Percentiles rank a stretch among this genome's conserved stretches.
These are phyloP conservation scores for Lepisosteus osseus DNA, from an alignment of 2,113 vertebrate species.

Conservation along the genomic window DNA sequence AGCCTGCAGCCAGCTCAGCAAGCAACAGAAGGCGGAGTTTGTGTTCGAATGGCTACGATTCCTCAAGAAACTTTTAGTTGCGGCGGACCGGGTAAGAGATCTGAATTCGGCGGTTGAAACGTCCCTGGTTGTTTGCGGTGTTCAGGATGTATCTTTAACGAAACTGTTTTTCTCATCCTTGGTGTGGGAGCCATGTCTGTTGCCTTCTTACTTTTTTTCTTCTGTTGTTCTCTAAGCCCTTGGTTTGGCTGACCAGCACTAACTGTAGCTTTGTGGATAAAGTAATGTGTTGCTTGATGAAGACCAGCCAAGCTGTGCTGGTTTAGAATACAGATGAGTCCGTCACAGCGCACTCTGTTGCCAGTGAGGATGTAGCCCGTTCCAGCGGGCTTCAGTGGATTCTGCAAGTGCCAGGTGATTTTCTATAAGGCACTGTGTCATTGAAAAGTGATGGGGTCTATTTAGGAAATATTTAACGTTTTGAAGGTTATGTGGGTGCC, in stretches of 20 bases:
- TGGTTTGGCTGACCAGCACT: background rate
- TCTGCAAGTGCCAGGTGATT: too few relatives aligned
- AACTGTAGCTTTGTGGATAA: background rate
- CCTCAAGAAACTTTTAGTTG: conserved; percentile 78
- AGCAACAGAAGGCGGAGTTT: conserved; percentile 78
- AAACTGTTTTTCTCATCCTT: background rate
- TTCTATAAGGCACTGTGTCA: too few relatives aligned
- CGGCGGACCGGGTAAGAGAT: conserved; percentile 68
- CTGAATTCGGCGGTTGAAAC: background rate
- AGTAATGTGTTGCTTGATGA: background rate
- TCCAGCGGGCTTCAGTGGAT: too few relatives aligned
- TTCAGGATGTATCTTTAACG: background rate
- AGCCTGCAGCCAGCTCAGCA: conserved; percentile 61
- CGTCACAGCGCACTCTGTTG: too few relatives aligned
- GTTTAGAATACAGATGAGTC: too few relatives aligned
- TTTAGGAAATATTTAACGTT: too few relatives aligned
- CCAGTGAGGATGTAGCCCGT: too few relatives aligned
- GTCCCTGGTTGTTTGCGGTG: background rate
- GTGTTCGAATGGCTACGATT: conserved; percentile 82
- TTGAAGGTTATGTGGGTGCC: too few relatives aligned
- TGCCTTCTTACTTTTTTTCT: too few relatives aligned
- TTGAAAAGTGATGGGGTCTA: too few relatives aligned
- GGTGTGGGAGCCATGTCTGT: background rate
- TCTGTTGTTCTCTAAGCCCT: too few relatives aligned
- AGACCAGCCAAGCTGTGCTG: too few relatives aligned